Evolutionary conservation across 1,140 invertebrate genomes (phyloP), one percentile per base, ranked within the genome.

Genomic region (Apis laboriosa): DNA sequence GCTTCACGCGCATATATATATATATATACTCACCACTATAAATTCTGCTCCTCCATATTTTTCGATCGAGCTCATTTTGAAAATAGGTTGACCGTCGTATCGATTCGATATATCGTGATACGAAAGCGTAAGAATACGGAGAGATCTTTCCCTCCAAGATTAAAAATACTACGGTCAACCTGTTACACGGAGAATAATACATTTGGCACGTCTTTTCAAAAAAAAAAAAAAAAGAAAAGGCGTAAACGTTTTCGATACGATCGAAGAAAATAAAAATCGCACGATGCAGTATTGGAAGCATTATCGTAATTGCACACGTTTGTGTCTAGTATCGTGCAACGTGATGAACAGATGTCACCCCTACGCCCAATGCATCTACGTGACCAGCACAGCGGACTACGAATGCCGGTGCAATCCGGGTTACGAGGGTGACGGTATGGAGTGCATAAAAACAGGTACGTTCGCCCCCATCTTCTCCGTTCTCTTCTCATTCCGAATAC

Each of bases 321-420:
- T 93, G 82, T 92, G 83, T 95, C 77, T 91, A 96, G 96, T 95
- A 88, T 95, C 96, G 49, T 98, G 97, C 92, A 96, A 97, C 91
- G 95, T 96, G 73, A 93, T 97, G 51, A 96, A 96, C 84, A 97
- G 96, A 89, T 98, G 98, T 90, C 96, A 97, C 88, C 92, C 95
- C 21, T 95, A 98, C 91, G 97, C 97, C 19, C 95, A 96, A 68
- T 99, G 98, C 90, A 90, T 96, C 21, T 97, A 95, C 90, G 94
- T 96, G 85, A 86, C 94, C 3, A 92, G 92, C 63, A 93, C 93
- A 13, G 90, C 84, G 9, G 94, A 89, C 11, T 97, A 97, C 89
- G 93, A 96, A 63, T 99, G 98, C 92, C 95, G 96, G 49, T 99
- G 98, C 90, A 96, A 96, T 53, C 93, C 95, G 53, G 98, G 97